Conservation (phyloP, 2,888 invertebrate genomes). For the Chloromyia formosa region DNA sequence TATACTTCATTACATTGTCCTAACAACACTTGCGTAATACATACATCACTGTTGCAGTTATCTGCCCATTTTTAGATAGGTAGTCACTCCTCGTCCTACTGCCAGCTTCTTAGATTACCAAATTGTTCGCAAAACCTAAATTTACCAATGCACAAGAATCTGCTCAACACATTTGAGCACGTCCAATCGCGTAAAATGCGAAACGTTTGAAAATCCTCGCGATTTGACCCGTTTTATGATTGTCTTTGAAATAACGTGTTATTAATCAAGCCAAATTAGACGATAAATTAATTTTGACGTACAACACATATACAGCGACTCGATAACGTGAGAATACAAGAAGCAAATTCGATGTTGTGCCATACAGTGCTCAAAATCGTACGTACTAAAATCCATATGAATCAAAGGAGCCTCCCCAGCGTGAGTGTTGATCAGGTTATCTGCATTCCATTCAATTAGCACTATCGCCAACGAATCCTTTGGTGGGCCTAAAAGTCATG, state of each 20-base stretch:
- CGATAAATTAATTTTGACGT: conserved; percentile 45
- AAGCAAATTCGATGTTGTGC: not conserved
- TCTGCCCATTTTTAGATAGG: no score
- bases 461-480: conserved; percentile 32
- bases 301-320: not conserved
- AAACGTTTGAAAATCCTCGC: not conserved
- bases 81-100: no score
- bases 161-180: no score
- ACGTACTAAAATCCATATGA: no score
- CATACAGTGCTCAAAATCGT: no score
- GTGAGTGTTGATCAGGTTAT: conserved; percentile 25
- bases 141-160: no score
- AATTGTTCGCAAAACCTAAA: no score
- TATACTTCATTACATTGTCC: no score
- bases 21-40: no score
- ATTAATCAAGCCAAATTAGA: conserved; percentile 44
- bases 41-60: no score
- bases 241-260: conserved; percentile 29
- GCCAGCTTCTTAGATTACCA: no score
- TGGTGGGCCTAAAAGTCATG: conserved; percentile 51
- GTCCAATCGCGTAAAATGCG: no score
- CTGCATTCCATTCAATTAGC: conserved; percentile 34
- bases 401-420: not conserved
- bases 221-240: conserved; percentile 25
- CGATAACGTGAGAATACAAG: not conserved